Base-by-base conservation (phyloP, 1,140 invertebrate genomes). In the Diabrotica undecimpunctata region DNA sequence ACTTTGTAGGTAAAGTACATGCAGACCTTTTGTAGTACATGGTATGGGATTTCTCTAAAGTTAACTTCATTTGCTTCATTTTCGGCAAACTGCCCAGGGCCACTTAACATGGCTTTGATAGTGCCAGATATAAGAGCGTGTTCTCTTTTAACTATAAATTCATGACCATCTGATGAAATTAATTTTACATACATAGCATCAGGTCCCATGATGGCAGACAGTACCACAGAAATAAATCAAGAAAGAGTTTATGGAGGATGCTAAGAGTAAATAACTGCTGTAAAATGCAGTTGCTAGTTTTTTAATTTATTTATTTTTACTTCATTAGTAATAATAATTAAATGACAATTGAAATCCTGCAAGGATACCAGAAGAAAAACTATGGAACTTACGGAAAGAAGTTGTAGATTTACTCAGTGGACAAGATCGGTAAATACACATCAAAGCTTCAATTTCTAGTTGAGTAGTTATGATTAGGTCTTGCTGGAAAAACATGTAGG, bases 41-140 rank as follows among this genome's bases (percentile, higher is more conserved):
- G n/a, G n/a, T 85, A 98, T 91, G 97, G 97, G 78, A 99, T 99
- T 85, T 99, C 97, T 74, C 96, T 88, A 77, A 99, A 99, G 80
- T 98, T 96, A 46, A 99, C 97, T 87, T 98, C 96, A 82, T 99
- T 99, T 6, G 95, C 96, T 84, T 99, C 97, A 79, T 99, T 98
- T 82, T 99, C 97, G 11, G 96, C 91, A 85, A 98, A 99, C 79
- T 99, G 96, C 46, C 96, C 95, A 74, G 92, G 92, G 8, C 93
- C n/a, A n/a, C n/a, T n/a, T n/a, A n/a, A n/a, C n/a, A n/a, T n/a
- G n/a, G n/a, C n/a, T n/a, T n/a, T n/a, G 70, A 99, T 99, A 0
- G 97, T 99, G 35, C 96, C 96, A 61, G 96, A 99, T 35, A 95
- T 99, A 6, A 99, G 84, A 7, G 97, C 97, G 81, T 98, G 93